These are phyloP conservation scores for Nematolebias whitei DNA, from an alignment of 2,113 vertebrate species.

Conservation along the genomic window DNA sequence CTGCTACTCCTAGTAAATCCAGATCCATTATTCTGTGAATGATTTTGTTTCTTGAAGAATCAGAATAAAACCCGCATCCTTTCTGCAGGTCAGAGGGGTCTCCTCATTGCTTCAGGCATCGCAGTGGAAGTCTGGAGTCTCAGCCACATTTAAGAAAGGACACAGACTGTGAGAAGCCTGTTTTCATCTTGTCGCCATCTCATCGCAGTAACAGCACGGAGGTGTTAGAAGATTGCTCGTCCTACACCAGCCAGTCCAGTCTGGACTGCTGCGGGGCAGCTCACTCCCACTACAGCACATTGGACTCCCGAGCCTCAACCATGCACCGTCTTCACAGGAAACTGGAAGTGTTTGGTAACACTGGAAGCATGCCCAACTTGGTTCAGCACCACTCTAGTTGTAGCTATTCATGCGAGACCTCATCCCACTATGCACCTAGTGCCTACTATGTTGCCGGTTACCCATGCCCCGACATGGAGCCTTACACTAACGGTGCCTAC, in stretches of 20 bases:
- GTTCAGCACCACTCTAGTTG: constrained; percentile 83
- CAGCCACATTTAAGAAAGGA: constrained; percentile 83
- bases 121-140: constrained; percentile 93
- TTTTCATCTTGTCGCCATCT: constrained; percentile 86
- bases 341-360: constrained; percentile 84
- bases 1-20: constrained; percentile 8
- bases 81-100: constrained; percentile 83
- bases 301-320: constrained; percentile 77
- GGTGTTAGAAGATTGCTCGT: constrained; percentile 90
- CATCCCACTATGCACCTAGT: constrained; percentile 83
- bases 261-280: constrained; percentile 83
- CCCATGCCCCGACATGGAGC: constrained; percentile 80
- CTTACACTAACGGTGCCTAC: constrained; percentile 83
- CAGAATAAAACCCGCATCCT: constrained; percentile 15
- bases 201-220: constrained; percentile 92
- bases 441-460: constrained; percentile 87
- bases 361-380: constrained; percentile 96
- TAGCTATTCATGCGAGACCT: constrained; percentile 79
- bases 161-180: constrained; percentile 78
- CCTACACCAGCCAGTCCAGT: constrained; percentile 93
- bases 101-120: constrained; percentile 85
- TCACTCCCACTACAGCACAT: constrained; percentile 81
- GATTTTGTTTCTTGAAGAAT: background rate
- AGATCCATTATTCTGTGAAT: background rate
- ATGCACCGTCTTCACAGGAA: constrained; percentile 86